Evolutionary conservation across 2,113 vertebrate species (phyloP).

Genomic region (Carettochelys insculpta): DNA sequence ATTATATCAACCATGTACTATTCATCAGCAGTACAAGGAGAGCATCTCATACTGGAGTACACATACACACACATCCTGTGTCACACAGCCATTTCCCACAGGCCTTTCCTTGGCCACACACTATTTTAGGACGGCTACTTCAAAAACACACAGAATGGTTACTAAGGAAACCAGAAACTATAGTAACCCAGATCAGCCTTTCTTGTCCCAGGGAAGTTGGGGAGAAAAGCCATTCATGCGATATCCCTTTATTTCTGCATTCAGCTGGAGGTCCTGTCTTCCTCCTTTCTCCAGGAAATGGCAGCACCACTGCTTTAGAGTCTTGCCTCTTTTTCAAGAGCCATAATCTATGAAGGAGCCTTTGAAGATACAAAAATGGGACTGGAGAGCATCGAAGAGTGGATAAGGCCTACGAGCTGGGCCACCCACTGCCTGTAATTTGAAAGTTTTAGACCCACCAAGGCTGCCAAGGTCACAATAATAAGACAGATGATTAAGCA

Average conservation of each 20-base stretch:
- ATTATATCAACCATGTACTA: not conserved
- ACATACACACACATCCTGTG: not conserved
- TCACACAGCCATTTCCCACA: not conserved
- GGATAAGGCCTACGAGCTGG: accelerated
- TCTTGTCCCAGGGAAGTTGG: constrained; percentile 32
- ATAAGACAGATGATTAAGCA: not conserved
- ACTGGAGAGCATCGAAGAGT: accelerated
- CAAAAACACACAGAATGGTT: not conserved
- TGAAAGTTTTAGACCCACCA: not conserved
- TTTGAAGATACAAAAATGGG: not conserved
- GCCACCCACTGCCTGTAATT: not conserved
- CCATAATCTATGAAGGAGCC: accelerated
- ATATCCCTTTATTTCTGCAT: not conserved
- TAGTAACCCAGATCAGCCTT: constrained; percentile 19
- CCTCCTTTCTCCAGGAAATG: not conserved
- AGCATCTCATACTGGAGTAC: not conserved
- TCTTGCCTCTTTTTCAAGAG: not conserved
- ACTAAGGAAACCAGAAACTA: constrained; percentile 58
- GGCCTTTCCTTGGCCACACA: not conserved
- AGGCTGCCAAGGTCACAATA: not conserved
- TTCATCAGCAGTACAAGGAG: not conserved
- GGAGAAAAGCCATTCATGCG: not conserved
- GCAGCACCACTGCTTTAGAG: not conserved
- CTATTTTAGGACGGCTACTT: constrained; percentile 23
- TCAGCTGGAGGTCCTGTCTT: not conserved